Evolutionary conservation across 2,113 vertebrate species (phyloP), one percentile per base, ranked within the genome.

Genomic region (Caretta caretta): DNA sequence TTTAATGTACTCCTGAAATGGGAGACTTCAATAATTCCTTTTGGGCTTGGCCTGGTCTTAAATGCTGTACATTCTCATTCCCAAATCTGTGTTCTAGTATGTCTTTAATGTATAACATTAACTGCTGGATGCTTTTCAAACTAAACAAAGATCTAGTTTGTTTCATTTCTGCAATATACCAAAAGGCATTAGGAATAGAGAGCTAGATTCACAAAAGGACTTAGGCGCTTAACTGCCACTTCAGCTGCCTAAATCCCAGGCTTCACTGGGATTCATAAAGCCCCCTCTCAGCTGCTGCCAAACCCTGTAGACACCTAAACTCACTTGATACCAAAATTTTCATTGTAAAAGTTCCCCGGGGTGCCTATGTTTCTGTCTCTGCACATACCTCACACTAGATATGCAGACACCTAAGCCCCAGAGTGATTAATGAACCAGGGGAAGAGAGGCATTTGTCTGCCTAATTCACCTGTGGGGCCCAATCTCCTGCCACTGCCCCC

Each of bases 111-210:
- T 79, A 81, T 82, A 92, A 92, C 93, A 95, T 91, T 94, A 95
- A 89, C 42, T 97, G 90, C 91, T 98, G 96, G 93, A 96, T 91
- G 48, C 90, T 97, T 96, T 98, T 96, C 96, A 97, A 97, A 95
- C 75, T 59, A 97, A 97, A 97, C 6, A 96, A 31, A 94, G 91
- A 89, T 93, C 94, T 97, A 91, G 59, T 97, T 96, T 97, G 29
- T 94, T 97, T 97, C 91, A 92, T 89, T 94, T 69, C 92, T 87
- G 29, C 69, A 95, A 93, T 96, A 85, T 76, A 95, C 90, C 93
- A 79, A 88, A 69, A 25, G 69, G 96, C 91, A 93, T 87, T 88
- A 89, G 95, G 91, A 93, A 97, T 90, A 31, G 89, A 49, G 31
- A 96, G 80, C 90, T n/a, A 22, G 48, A 51, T 90, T 88, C 19